phyloP scores from a whole-genome alignment of 1,140 invertebrate genomes.

The Antheraea pernyi region DNA sequence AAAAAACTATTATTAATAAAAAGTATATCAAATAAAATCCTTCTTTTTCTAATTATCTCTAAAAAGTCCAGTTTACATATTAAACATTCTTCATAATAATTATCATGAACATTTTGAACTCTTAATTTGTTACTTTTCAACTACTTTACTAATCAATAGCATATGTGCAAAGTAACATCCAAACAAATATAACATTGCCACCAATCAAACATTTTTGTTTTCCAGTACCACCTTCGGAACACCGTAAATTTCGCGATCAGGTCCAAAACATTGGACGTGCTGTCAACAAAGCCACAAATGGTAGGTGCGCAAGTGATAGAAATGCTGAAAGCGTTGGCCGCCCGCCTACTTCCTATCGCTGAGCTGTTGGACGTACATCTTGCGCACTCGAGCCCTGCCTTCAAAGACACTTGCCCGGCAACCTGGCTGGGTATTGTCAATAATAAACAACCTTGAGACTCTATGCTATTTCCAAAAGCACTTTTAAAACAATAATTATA shows the following conservation, averaged over 20 bases:
- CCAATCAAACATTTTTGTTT: not conserved
- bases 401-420: constrained; percentile 56
- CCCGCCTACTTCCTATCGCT: constrained; percentile 47
- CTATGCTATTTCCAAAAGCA: not conserved
- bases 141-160: too few species aligned
- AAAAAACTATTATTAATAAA: too few species aligned
- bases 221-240: constrained; percentile 59
- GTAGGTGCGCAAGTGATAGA: constrained; percentile 56
- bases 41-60: too few species aligned
- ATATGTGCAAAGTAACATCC: too few species aligned
- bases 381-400: constrained; percentile 56
- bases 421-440: constrained; percentile 66
- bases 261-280: constrained; percentile 37
- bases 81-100: too few species aligned
- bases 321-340: constrained; percentile 51
- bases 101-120: too few species aligned
- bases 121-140: too few species aligned
- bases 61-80: too few species aligned
- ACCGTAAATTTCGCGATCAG: constrained; percentile 56
- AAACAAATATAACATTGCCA: too few species aligned
- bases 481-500: too few species aligned
- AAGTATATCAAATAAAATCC: too few species aligned
- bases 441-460: constrained; percentile 54
- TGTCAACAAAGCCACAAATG: constrained; percentile 49
- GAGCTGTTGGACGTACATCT: constrained; percentile 60